phyloP scores from a whole-genome alignment of 2,797 vertebrate genomes.

The Loriculus beryllinus region DNA sequence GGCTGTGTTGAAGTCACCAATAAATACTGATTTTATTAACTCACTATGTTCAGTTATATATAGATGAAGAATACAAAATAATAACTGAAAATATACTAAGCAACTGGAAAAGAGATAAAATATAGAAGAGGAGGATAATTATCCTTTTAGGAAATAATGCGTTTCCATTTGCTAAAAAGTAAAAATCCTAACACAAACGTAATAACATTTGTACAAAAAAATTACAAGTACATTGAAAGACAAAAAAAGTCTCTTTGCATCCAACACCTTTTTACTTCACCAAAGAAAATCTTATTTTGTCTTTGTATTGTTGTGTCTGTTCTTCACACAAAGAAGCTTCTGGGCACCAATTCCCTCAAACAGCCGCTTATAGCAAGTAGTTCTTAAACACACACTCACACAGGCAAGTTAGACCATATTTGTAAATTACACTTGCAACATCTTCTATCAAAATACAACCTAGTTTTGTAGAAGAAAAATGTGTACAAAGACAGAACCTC shows the following conservation, averaged over 20 bases:
- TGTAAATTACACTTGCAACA: not conserved
- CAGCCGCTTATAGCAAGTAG: not conserved
- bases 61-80: not conserved
- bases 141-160: not conserved
- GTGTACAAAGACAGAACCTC: not conserved
- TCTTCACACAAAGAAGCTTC: not conserved
- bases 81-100: not conserved
- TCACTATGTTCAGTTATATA: not conserved
- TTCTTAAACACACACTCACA: not conserved
- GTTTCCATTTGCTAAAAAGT: not conserved
- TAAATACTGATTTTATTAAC: not conserved
- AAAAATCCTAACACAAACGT: not conserved
- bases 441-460: not conserved
- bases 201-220: too few relatives aligned
- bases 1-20: not conserved
- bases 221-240: not conserved
- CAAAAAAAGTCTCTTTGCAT: not conserved
- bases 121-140: not conserved
- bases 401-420: not conserved
- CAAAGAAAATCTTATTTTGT: not conserved
- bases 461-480: not conserved
- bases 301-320: not conserved
- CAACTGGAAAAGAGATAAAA: not conserved
- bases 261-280: not conserved
- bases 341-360: not conserved